Conservation (phyloP, 2,888 invertebrate species). For the Chouioia cunea region DNA sequence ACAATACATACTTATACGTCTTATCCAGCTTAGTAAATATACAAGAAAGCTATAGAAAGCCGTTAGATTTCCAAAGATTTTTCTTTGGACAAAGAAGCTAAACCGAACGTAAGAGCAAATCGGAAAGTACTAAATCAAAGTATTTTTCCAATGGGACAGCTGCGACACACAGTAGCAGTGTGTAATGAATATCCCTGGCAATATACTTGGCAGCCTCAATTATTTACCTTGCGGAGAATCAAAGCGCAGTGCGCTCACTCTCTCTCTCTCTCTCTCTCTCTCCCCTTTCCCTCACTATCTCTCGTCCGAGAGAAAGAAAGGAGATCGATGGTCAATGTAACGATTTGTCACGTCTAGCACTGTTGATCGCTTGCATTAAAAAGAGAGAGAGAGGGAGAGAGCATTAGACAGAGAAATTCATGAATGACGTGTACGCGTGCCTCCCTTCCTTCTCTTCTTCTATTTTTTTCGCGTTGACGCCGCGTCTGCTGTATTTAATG, state of each 20-base stretch:
- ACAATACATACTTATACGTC: too few species aligned
- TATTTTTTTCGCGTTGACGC: conserved; percentile 4
- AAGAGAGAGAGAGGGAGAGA: background rate
- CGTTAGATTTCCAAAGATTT: too few species aligned
- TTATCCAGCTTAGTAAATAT: too few species aligned
- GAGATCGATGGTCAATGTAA: conserved; percentile 40
- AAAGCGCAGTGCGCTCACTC: too few species aligned
- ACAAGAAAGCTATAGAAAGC: too few species aligned
- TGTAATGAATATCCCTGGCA: conserved; percentile 1
- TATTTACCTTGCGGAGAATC: conserved; percentile 12
- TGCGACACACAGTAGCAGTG: too few species aligned
- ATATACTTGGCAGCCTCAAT: conserved; percentile 19
- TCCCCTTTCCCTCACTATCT: too few species aligned
- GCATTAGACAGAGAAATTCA: conserved; percentile 34
- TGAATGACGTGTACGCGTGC: conserved; percentile 11
- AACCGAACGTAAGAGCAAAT: too few species aligned
- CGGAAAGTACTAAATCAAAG: too few species aligned
- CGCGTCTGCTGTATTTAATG: conserved; percentile 38
- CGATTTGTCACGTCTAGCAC: conserved; percentile 39
- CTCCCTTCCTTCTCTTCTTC: background rate
- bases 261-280: too few species aligned
- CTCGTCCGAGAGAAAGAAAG: background rate
- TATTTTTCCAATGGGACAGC: too few species aligned
- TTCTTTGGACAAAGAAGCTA: too few species aligned
- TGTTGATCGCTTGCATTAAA: conserved; percentile 11